These are phyloP conservation scores for Lasius fuliginosus DNA, from an alignment of 2,888 invertebrate genomes.

Conservation along the genomic window DNA sequence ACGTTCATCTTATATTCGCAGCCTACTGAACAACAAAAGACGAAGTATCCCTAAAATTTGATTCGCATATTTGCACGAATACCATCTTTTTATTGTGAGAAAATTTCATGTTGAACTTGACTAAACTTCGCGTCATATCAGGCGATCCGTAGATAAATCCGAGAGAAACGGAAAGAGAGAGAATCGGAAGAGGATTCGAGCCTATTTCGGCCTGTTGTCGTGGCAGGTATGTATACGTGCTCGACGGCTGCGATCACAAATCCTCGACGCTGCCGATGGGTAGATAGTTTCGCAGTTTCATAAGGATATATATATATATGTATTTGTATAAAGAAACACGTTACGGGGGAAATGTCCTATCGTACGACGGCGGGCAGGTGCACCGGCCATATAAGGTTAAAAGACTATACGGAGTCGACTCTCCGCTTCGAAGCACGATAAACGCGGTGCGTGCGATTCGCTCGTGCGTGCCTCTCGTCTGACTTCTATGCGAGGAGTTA, in stretches of 20 bases:
- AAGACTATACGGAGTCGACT: constrained; percentile 79
- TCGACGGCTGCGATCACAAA: constrained; percentile 60
- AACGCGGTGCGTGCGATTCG: constrained; percentile 74
- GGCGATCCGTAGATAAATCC: constrained; percentile 20
- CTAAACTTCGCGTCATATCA: constrained; percentile 15
- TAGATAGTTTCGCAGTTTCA: constrained; percentile 69
- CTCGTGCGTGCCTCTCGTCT: constrained; percentile 75
- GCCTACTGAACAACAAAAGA: neutral
- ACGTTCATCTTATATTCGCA: constrained; percentile 5
- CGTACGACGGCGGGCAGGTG: constrained; percentile 79
- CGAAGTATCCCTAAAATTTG: neutral
- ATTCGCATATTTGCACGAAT: neutral
- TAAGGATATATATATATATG: constrained; percentile 45
- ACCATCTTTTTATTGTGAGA: neutral
- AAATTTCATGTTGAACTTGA: neutral
- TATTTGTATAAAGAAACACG: constrained; percentile 36
- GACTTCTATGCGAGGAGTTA: constrained; percentile 79
- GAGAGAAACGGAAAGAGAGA: neutral
- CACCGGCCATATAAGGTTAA: constrained; percentile 83
- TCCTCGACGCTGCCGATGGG: constrained; percentile 62
- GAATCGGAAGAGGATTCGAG: constrained; percentile 17
- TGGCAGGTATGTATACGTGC: constrained; percentile 35
- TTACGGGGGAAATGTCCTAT: constrained; percentile 80
- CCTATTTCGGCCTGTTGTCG: constrained; percentile 27
- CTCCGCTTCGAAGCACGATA: constrained; percentile 76